Conservation (phyloP, 2,113 vertebrate genomes). For the Bujurquina vittata region DNA sequence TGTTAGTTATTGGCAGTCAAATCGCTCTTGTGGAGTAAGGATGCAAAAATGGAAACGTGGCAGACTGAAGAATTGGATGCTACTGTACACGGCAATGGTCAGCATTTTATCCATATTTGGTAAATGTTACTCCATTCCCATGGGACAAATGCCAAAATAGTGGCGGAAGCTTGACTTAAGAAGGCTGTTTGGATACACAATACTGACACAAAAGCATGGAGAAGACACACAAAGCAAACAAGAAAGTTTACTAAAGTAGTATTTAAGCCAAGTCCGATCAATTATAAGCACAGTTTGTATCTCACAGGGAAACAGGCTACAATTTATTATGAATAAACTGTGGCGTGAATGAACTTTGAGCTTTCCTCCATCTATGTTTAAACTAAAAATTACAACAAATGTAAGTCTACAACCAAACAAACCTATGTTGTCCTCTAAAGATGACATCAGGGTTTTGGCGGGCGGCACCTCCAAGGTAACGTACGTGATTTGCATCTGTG, state of each 20-base stretch:
- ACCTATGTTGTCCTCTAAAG: constrained; percentile 7
- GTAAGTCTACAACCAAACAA: neutral
- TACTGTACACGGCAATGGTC: neutral
- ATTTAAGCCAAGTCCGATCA: neutral
- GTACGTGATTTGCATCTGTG: neutral
- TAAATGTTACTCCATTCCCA: neutral
- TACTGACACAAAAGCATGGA: neutral
- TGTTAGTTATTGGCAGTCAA: neutral
- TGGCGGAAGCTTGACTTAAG: neutral
- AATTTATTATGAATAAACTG: neutral
- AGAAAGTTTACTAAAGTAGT: neutral
- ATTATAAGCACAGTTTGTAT: constrained; percentile 28
- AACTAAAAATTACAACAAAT: neutral
- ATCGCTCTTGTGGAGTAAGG: neutral
- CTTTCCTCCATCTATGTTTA: neutral
- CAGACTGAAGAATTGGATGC: neutral
- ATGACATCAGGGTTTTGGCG: neutral
- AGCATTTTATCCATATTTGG: neutral
- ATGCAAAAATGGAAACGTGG: neutral
- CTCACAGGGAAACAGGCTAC: neutral
- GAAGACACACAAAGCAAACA: neutral
- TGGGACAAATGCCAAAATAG: neutral
- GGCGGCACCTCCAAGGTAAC: neutral
- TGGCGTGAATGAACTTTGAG: neutral
- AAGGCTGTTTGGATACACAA: neutral